Conservation (phyloP, 2,113 vertebrate species). For the Alligator mississippiensis region DNA sequence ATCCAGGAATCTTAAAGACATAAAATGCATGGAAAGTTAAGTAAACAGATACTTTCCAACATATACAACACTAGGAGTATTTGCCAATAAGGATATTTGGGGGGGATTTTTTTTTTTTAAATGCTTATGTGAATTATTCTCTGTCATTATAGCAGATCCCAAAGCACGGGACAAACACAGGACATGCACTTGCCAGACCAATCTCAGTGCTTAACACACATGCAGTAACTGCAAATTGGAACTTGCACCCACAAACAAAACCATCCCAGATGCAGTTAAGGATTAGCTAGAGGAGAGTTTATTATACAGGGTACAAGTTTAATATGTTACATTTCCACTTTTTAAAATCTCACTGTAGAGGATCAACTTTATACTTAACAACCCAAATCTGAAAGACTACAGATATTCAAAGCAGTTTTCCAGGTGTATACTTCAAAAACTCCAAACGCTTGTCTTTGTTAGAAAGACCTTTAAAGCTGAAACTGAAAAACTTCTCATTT, state of each 20-base stretch:
- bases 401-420: background rate
- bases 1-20: constrained; percentile 94
- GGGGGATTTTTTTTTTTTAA: background rate
- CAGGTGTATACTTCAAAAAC: background rate
- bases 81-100: background rate
- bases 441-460: background rate
- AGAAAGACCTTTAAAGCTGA: background rate
- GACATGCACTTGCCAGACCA: background rate
- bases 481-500: background rate
- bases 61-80: background rate
- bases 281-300: background rate
- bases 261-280: background rate
- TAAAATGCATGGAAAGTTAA: constrained; percentile 32
- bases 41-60: background rate
- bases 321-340: background rate
- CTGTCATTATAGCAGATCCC: background rate
- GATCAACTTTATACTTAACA: background rate
- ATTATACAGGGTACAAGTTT: background rate
- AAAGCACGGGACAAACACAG: background rate
- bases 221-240: background rate
- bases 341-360: background rate
- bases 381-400: background rate
- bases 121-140: background rate
- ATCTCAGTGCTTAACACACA: background rate
- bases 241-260: background rate